phyloP scores from a whole-genome alignment of 2,113 vertebrate species.

The Chaetorhynchus papuensis region DNA sequence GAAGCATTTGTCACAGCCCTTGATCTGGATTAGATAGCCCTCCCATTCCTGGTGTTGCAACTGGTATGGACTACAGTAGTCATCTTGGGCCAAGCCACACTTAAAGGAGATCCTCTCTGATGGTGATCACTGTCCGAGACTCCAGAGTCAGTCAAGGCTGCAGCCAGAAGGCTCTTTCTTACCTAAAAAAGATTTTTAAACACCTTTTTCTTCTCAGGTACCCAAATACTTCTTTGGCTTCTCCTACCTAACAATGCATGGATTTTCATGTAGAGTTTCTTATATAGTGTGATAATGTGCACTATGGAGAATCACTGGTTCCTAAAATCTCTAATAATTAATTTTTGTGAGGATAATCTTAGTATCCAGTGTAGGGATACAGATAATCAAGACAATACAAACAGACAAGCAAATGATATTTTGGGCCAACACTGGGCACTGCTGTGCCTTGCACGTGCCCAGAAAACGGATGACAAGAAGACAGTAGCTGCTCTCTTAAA shows the following conservation, averaged over 20 bases:
- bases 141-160: neutral
- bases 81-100: neutral
- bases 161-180: neutral
- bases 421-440: neutral
- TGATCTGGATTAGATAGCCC: neutral
- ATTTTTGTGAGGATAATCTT: neutral
- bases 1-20: neutral
- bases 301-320: neutral
- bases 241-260: neutral
- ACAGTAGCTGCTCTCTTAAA: neutral
- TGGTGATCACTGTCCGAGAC: neutral
- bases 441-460: neutral
- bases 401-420: neutral
- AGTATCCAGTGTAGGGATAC: neutral
- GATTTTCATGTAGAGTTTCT: neutral
- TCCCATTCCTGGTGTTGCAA: neutral
- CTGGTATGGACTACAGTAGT: fast-evolving
- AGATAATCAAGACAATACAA: neutral
- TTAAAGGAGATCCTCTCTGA: neutral
- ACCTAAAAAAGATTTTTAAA: neutral
- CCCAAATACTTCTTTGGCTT: neutral
- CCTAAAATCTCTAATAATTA: neutral
- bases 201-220: neutral
- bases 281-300: neutral
- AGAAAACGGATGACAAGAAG: neutral